phyloP scores from a whole-genome alignment of 2,888 invertebrate genomes.

The Myopa tessellatipennis region DNA sequence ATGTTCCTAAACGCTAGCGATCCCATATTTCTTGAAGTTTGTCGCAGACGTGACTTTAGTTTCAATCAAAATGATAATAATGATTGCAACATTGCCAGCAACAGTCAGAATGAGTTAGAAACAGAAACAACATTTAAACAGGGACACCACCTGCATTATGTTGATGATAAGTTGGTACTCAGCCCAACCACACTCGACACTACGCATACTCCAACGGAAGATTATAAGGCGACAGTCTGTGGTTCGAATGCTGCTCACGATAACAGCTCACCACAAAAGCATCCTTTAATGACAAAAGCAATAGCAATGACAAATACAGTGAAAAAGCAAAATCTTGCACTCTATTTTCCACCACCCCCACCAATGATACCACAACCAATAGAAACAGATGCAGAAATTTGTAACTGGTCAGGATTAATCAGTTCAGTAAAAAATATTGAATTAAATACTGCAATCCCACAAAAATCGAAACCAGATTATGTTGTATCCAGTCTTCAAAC shows the following conservation, averaged over 20 bases:
- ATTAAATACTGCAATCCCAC: background rate
- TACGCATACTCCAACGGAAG: background rate
- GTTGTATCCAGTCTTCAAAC: slow-evolving; percentile 20
- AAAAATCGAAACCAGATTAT: background rate
- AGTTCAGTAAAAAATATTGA: slow-evolving; percentile 22
- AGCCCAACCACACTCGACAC: background rate
- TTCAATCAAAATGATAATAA: slow-evolving; percentile 24
- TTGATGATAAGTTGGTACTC: slow-evolving; percentile 14
- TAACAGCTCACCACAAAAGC: slow-evolving; percentile 1
- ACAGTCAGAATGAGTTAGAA: background rate
- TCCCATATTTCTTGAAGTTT: slow-evolving; percentile 73
- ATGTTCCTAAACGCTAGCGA: slow-evolving; percentile 73
- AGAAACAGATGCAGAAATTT: background rate
- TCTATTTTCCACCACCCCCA: slow-evolving; percentile 29
- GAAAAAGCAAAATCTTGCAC: slow-evolving; percentile 15
- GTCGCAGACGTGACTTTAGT: slow-evolving; percentile 60
- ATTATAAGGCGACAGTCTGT: slow-evolving; percentile 3
- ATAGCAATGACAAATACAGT: background rate
- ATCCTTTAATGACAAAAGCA: background rate
- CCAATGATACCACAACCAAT: slow-evolving; percentile 24
- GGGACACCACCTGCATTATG: background rate
- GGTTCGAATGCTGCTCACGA: background rate
- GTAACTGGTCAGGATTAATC: background rate
- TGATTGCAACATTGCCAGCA: slow-evolving; percentile 20
- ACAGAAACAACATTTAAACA: slow-evolving; percentile 9